These are phyloP conservation scores for Salmo trutta DNA, from an alignment of 2,797 vertebrate genomes.

Conservation along the genomic window DNA sequence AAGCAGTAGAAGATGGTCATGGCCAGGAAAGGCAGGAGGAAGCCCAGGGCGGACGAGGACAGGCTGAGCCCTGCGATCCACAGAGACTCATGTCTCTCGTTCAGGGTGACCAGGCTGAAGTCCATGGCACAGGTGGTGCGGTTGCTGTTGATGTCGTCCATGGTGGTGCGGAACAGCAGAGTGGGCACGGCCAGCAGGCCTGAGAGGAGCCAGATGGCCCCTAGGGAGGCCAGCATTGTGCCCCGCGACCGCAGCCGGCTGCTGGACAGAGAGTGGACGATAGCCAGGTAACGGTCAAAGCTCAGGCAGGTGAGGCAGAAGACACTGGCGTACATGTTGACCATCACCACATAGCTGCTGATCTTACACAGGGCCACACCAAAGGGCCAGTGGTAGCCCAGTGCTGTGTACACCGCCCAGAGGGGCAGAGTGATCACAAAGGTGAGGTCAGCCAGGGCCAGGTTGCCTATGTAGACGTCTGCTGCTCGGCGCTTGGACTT, in stretches of 20 bases:
- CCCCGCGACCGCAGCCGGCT: conserved; percentile 75
- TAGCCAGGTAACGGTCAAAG: conserved; percentile 89
- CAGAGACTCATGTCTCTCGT: conserved; percentile 69
- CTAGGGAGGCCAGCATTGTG: conserved; percentile 78
- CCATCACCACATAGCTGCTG: conserved; percentile 88
- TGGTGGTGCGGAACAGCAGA: conserved; percentile 84
- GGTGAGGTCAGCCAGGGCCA: conserved; percentile 89
- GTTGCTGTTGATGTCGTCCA: conserved; percentile 74
- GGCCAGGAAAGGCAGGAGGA: conserved; percentile 83
- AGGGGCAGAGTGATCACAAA: conserved; percentile 87
- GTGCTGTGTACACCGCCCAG: conserved; percentile 90
- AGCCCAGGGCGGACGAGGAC: conserved; percentile 85
- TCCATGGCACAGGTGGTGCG: conserved; percentile 86
- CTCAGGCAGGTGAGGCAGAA: conserved; percentile 92
- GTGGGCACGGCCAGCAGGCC: conserved; percentile 84
- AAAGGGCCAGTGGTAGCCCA: conserved; percentile 92
- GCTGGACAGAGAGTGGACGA: conserved; percentile 83
- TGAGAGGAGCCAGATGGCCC: conserved; percentile 84
- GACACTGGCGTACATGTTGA: conserved; percentile 92
- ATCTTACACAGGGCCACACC: conserved; percentile 89
- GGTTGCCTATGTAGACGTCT: conserved; percentile 88
- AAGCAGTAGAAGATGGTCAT: conserved; percentile 88
- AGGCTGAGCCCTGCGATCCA: conserved; percentile 85
- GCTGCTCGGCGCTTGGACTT: conserved; percentile 82
- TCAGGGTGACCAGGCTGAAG: conserved; percentile 77